Evolutionary conservation across 2,888 invertebrate species (phyloP), one percentile per base, ranked within the genome.

Genomic region (Coelopa pilipes): DNA sequence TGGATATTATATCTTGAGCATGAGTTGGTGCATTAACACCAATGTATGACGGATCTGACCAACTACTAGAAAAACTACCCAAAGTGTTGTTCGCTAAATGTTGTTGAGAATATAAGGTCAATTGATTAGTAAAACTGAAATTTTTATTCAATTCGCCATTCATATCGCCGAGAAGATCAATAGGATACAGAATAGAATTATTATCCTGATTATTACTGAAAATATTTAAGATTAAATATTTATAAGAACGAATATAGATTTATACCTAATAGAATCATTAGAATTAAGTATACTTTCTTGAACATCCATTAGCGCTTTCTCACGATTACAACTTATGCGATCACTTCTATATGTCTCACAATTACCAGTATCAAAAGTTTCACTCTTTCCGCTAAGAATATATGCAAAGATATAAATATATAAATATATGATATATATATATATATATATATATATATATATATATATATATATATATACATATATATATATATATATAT

Each of bases 101-200:
- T 24, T 19, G 67, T 59, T 57, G 13, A 19, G 72, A 45, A 57
- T 57, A 55, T 1, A 66, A 19, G 2, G 60, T 15, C 1, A 57
- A 13, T 17, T 19, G 13, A 9, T 67, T 65, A 10, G 65, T 19
- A 1, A 13, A 34, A 11, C 63, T 19, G 21, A 71, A 68, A 13
- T 5, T 49, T 19, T 63, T 74, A 45, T 59, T 71, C 17, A 71
- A 68, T n/a, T 72, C 74, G 19, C 50, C 66, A n/a, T n/a, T n/a
- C 5, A 71, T 71, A 10, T 74, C 74, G 50, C 72, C 45, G 10
- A 72, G 68, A 17, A 72, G 62, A 55, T 74, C 72, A 11, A 72
- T 74, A 2, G 74, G 74, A 68, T 72, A 68, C 15, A 72, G 47
- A 63, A 72, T 71, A 13, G 49, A 66, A 49, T 71, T 62, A 0